Evolutionary conservation across 2,888 invertebrate species (phyloP).

Genomic region (Pandemis cinnamomeana): DNA sequence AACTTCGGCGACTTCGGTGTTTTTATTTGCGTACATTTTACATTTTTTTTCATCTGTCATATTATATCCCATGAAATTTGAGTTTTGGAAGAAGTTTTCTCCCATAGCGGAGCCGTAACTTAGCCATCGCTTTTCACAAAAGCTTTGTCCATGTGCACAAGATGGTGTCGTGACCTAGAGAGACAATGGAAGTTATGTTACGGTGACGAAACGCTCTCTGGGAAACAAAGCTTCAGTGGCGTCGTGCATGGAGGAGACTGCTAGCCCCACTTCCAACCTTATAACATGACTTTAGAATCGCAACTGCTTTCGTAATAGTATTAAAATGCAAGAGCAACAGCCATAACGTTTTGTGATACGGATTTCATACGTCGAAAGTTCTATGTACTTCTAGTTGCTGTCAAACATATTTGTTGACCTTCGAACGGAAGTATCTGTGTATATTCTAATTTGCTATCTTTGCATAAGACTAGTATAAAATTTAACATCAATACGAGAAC

Average conservation of each 20-base stretch:
- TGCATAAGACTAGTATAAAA: conserved; percentile 2
- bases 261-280: background rate
- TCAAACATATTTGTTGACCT: background rate
- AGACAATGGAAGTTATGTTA: no score
- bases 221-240: background rate
- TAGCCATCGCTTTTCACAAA: no score
- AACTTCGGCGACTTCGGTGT: no score
- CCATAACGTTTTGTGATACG: background rate
- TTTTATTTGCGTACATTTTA: no score
- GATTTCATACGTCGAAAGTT: background rate
- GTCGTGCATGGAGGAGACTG: background rate
- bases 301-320: background rate
- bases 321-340: background rate
- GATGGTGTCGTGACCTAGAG: no score
- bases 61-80: no score
- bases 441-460: background rate
- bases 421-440: background rate
- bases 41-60: no score
- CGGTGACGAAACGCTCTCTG: no score
- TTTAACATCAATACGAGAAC: background rate
- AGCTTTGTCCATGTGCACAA: no score
- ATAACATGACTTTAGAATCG: background rate
- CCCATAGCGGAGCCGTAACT: no score
- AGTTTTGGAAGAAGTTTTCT: no score
- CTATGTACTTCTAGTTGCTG: background rate